Evolutionary conservation across 2,113 vertebrate species (phyloP), one percentile per base, ranked within the genome.

Genomic region (Gasterosteus nipponicus): DNA sequence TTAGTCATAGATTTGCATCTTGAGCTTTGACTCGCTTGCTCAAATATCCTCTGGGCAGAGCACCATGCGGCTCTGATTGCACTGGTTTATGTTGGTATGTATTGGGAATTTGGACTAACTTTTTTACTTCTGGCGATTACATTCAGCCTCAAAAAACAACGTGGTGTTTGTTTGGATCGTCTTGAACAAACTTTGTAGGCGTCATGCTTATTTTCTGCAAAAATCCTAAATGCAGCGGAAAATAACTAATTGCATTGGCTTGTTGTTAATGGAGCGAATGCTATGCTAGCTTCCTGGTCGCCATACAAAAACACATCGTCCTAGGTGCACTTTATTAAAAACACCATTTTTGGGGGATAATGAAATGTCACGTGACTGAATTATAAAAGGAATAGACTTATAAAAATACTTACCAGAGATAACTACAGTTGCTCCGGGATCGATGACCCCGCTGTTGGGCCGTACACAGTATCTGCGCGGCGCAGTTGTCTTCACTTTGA

Each of bases 401-500:
- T 26, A 26, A 15, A 35, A 18, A 19, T 46, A 38, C 86, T 64
- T 88, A 98, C 98, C 98, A 84, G 97, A 99, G 88, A 99, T 97
- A 81, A 63, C 94, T 91, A 99, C 93, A 29, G 95, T 92, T 0
- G 94, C 94, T 69, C 96, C 97, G 0, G 96, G 92, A 1, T 99
- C 98, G 68, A 99, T 97, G 84, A 96, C 92, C 7, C 98, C 98
- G 67, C 98, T 99, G 95, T 99, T 99, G 16, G 98, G 98, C 84
- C 98, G 95, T 92, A 99, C 98, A n/a, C 98, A 99, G 92, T 99
- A 99, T 86, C 98, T 93, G 75, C 97, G 96, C 14, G 98, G 98
- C 0, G 98, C 98, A 67, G 98, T 99, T n/a, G 98, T 99, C 94
- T 99, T 99, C 92, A 99, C 98, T 94, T 99, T 99, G 92, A 99